Base-by-base conservation (phyloP, 2,113 vertebrate genomes). In the Pholis gunnellus region DNA sequence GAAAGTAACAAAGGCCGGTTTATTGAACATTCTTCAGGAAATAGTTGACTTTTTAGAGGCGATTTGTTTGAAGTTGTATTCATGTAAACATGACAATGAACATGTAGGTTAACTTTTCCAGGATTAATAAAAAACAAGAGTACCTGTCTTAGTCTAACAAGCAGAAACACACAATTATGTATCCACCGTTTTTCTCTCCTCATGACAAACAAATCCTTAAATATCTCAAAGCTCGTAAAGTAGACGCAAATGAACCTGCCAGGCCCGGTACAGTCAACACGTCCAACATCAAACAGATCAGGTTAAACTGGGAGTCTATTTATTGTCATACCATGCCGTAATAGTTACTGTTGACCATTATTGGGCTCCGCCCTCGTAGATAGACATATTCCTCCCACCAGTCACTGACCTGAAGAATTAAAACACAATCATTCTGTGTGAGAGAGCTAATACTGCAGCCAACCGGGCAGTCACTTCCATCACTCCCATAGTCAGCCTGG, bases 331-430 rank as follows among this genome's bases (percentile, higher is more conserved):
- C 97, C 97, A 97, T 97, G 89, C 94, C 92, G 63, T 98, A 98
- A 81, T 97, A 98, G 90, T 97, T 97, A 91, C 97, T 98, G 93
- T 97, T 97, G 85, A 97, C 96, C 96, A 98, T 96, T 83, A 98
- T 93, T 0, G 97, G 96, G 50, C 91, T 89, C 9, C 97, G 94
- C 29, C 96, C 95, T 25, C 96, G 95, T 46, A 98, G 94, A 79
- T 97, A 97, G 40, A 98, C 93, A 3, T 97, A 97, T 74, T 97
- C 96, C 88, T 97, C 97, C 97, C 97, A 98, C 97, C 97, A 98
- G 92, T 98, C 97, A 18, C 96, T 97, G 57, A 98, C 97, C 97
- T 98, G 86, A 1, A 72, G 14, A 66, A 25, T 59, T 5, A 78
- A 82, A 11, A 78, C 34, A 72, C 9, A 14, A n/a, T 27, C 13